A percentile compares a stretch with the other conserved stretches of the same genome.
phyloP scores from a whole-genome alignment of 1,140 invertebrate species.

The Brachionus calyciflorus region DNA sequence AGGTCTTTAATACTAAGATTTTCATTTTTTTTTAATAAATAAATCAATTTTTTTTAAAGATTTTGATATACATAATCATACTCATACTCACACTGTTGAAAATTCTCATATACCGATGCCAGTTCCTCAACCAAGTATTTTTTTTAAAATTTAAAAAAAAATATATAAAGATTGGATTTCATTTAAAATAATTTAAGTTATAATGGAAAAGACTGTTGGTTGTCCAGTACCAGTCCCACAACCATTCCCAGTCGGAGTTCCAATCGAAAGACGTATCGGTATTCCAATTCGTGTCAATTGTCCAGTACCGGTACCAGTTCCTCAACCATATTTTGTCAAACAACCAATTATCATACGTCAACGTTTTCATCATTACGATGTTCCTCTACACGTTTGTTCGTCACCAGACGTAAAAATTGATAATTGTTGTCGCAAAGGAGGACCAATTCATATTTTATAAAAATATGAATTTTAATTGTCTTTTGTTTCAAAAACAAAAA shows the following conservation, averaged over 20 bases:
- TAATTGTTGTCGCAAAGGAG: background rate
- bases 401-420: background rate
- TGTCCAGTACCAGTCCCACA: conserved; percentile 13
- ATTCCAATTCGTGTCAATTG: background rate
- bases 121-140: background rate
- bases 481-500: background rate
- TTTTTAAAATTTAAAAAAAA: background rate
- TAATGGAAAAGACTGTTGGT: background rate
- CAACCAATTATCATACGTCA: conserved; percentile 14
- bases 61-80: conserved; percentile 8
- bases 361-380: background rate
- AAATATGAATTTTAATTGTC: background rate
- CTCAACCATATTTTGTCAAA: background rate
- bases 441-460: background rate
- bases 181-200: no score
- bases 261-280: background rate
- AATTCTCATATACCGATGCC: background rate
- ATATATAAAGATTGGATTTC: background rate
- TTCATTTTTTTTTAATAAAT: no score
- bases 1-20: no score
- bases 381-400: background rate
- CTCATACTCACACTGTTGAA: background rate
- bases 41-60: background rate
- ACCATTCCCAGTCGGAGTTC: background rate
- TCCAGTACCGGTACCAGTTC: background rate